Evolutionary conservation across 2,113 vertebrate genomes (phyloP), one percentile per base, ranked within the genome.

Genomic region (Megalops atlanticus): DNA sequence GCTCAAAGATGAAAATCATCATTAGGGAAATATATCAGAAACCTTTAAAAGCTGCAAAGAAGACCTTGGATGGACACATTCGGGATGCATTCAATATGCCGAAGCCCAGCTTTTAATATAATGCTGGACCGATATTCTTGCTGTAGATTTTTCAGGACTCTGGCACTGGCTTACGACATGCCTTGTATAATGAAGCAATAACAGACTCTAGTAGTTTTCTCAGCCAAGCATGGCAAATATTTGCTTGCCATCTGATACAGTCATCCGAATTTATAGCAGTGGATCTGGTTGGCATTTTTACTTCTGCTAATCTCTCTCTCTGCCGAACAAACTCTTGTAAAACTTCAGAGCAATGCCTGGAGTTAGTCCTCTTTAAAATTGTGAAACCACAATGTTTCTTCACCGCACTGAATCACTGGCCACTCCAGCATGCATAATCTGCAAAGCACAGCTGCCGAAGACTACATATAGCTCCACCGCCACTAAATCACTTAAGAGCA

Each of bases 191-290:
- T 88, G 83, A 76, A 87, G 81, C 84, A 64, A 74, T 88, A 89
- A 81, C 77, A 91, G 84, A 89, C n/a, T n/a, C 78, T 82, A 90
- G 89, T 80, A 89, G 89, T 88, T 90, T 90, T 86, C 81, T 80
- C 85, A 89, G 76, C 90, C 86, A 89, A 88, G 83, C 88, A 74
- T 91, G 81, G 83, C 80, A 83, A 74, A 80, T 84, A n/a, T 86
- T 89, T 86, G 88, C 76, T 84, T 87, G 86, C 89, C 81, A 90
- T 86, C 84, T 89, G 90, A 91, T 89, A 86, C 86, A 91, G 86
- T 82, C 74, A 14, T 27, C 88, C 70, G 71, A 82, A 79, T 88
- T 83, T 88, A 87, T 89, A 90, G 91, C 79, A 47, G 88, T 87
- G 87, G 74, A 90, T 86, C 79, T 39, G 73, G 86, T 89, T 85